Evolutionary conservation across 1,140 invertebrate genomes (phyloP).

Genomic region (Galleria mellonella): DNA sequence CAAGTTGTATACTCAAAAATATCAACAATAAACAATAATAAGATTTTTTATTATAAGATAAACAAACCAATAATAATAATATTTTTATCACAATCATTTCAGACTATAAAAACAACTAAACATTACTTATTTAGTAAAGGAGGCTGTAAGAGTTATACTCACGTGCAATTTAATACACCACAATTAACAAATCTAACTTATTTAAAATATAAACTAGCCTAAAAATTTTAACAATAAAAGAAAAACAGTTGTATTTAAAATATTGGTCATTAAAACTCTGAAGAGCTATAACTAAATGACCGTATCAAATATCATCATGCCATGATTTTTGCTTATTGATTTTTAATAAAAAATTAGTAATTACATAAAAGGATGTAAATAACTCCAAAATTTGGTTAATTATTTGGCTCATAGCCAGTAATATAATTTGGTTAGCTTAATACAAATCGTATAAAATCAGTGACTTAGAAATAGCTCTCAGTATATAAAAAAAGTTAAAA

Average conservation of each 20-base stretch:
- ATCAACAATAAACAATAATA: constrained; percentile 65
- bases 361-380: constrained; percentile 69
- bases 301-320: constrained; percentile 55
- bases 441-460: constrained; percentile 64
- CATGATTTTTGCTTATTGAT: constrained; percentile 61
- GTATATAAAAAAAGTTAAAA: constrained; percentile 72
- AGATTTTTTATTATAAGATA: constrained; percentile 39
- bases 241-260: constrained; percentile 63
- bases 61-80: constrained; percentile 37
- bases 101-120: constrained; percentile 58
- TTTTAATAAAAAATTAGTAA: constrained; percentile 58
- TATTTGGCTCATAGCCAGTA: constrained; percentile 52
- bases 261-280: constrained; percentile 70
- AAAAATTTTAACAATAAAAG: constrained; percentile 73
- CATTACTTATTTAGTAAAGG: constrained; percentile 49
- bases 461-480: constrained; percentile 74
- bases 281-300: constrained; percentile 72
- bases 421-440: constrained; percentile 48
- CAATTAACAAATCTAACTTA: constrained; percentile 74
- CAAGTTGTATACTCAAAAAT: constrained; percentile 44
- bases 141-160: constrained; percentile 51
- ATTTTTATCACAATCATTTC: constrained; percentile 67
- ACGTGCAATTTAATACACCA: constrained; percentile 69
- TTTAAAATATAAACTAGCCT: constrained; percentile 72
- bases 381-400: constrained; percentile 63